A percentile compares a stretch with the other conserved stretches of the same genome.
Evolutionary conservation across 2,797 vertebrate genomes (phyloP).

Genomic region (Podargus strigoides): DNA sequence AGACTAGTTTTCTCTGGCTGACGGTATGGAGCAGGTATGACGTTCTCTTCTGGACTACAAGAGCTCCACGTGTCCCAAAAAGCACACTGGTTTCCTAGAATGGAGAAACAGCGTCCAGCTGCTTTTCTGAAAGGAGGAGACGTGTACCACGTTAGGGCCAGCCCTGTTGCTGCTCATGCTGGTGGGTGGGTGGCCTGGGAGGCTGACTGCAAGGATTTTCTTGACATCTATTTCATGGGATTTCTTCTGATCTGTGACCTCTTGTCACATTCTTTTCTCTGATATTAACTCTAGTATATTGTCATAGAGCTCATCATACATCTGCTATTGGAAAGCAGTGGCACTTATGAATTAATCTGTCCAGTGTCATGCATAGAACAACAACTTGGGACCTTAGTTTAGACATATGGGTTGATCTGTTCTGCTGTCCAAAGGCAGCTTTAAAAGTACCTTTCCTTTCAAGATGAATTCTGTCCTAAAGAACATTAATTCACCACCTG

Average conservation of each 20-base stretch:
- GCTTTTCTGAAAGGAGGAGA: not conserved
- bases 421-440: not conserved
- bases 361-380: not conserved
- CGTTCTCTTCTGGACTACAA: not conserved
- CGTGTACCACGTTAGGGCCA: not conserved
- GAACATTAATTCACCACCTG: not conserved
- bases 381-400: not conserved
- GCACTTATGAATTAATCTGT: not conserved
- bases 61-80: not conserved
- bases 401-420: not conserved
- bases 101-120: not conserved
- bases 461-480: not conserved
- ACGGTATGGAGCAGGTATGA: not conserved
- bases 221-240: accelerated
- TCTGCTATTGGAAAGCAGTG: not conserved
- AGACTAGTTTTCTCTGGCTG: not conserved
- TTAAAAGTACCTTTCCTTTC: not conserved
- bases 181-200: not conserved
- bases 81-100: constrained; percentile 3
- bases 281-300: not conserved
- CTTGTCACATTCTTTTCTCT: not conserved
- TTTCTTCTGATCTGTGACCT: not conserved
- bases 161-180: not conserved
- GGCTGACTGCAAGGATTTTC: not conserved
- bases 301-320: not conserved